These are phyloP conservation scores for Anoura caudifer DNA, from an alignment of 2,113 vertebrate species.

Conservation along the genomic window DNA sequence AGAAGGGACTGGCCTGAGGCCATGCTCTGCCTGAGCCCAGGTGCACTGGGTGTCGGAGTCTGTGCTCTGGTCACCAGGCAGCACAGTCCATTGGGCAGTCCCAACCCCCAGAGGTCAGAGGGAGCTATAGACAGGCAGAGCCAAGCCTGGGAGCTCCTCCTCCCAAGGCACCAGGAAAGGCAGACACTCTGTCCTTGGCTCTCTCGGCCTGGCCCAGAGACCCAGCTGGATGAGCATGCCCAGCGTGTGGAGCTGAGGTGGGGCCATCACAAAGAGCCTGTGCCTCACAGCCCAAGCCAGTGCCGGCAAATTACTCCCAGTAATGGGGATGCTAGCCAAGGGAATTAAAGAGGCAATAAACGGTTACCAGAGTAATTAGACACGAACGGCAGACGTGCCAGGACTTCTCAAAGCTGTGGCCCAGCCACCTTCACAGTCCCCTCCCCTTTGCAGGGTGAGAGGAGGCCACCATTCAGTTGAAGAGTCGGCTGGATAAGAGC, in stretches of 20 bases:
- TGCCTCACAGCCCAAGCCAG: background rate
- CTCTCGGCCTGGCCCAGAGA: background rate
- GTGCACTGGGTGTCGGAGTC: rapidly evolving
- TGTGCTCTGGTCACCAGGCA: rapidly evolving
- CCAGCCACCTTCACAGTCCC: background rate
- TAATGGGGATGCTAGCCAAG: background rate
- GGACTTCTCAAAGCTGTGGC: background rate
- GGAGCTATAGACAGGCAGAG: too few species aligned
- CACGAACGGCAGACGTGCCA: background rate
- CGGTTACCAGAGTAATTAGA: slow-evolving; percentile 40
- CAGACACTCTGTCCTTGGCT: background rate
- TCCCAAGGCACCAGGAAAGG: background rate
- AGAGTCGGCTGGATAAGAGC: rapidly evolving
- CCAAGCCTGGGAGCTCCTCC: background rate
- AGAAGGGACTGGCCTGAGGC: background rate
- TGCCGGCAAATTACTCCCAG: background rate
- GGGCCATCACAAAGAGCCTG: background rate
- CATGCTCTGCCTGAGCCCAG: background rate
- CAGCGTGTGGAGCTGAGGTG: background rate
- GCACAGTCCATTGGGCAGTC: background rate
- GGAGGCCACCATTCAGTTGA: background rate
- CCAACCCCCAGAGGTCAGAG: background rate
- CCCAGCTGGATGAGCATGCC: background rate
- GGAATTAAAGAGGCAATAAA: slow-evolving; percentile 8
- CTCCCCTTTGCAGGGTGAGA: rapidly evolving